These are phyloP conservation scores for Camponotus pennsylvanicus DNA, from an alignment of 1,140 invertebrate species.

Conservation along the genomic window DNA sequence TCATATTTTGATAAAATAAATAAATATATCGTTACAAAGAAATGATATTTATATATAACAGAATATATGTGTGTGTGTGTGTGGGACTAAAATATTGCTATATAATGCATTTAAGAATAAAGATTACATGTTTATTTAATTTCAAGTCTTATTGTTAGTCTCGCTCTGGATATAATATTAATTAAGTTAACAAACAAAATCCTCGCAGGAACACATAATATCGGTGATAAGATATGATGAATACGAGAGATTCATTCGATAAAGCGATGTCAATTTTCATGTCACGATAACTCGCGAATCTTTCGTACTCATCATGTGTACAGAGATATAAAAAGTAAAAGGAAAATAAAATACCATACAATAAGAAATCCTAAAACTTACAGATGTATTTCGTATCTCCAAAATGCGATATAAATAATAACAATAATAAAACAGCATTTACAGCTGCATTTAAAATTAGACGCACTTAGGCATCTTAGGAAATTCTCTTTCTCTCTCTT, in stretches of 20 bases:
- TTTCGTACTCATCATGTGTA: background rate
- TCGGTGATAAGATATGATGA: no score
- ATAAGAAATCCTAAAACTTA: background rate
- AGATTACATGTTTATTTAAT: slow-evolving; percentile 38
- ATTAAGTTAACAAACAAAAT: slow-evolving; percentile 3
- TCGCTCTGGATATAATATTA: background rate
- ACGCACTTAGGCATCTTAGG: background rate
- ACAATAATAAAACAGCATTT: background rate
- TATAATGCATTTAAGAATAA: slow-evolving; percentile 14
- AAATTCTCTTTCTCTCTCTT: background rate
- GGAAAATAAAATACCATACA: background rate
- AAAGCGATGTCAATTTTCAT: background rate
- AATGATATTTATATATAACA: background rate
- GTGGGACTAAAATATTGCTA: background rate
- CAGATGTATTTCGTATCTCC: background rate
- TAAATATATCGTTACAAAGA: background rate
- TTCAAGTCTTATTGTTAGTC: background rate
- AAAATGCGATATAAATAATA: background rate
- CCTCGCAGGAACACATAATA: background rate
- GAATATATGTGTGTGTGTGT: background rate
- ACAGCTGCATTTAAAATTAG: background rate
- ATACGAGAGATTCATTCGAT: no score
- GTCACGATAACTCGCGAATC: background rate
- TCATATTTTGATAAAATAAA: background rate
- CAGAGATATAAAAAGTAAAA: background rate